Percentiles rank a stretch among this genome's conserved stretches.
Evolutionary conservation across 2,888 invertebrate species (phyloP).

Genomic region (Parnassius mnemosyne): DNA sequence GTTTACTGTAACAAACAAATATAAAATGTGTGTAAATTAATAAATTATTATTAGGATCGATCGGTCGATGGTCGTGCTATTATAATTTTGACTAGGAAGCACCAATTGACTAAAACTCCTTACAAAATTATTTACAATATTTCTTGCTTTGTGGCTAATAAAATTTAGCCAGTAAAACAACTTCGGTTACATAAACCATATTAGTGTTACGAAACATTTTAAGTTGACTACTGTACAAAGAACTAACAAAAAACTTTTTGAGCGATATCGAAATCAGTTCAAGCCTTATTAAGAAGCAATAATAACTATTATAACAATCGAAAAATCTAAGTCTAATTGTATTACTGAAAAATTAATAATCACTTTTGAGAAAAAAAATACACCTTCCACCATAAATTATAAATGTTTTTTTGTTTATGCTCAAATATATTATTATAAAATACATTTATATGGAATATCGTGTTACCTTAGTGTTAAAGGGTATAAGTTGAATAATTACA

Average conservation of each 20-base stretch:
- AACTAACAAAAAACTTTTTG: constrained; percentile 36
- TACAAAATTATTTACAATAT: constrained; percentile 55
- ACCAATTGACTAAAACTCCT: constrained; percentile 70
- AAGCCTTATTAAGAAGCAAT: constrained; percentile 26
- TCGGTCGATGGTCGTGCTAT: constrained; percentile 52
- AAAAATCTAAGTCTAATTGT: not conserved
- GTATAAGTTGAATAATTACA: constrained; percentile 6
- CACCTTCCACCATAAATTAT: not conserved
- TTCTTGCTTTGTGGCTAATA: constrained; percentile 54
- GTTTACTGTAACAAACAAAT: not conserved
- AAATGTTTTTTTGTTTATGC: not conserved
- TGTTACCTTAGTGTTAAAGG: constrained; percentile 6
- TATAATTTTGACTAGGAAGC: constrained; percentile 81
- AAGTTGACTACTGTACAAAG: constrained; percentile 24
- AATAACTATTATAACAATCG: not conserved
- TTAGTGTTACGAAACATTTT: constrained; percentile 28
- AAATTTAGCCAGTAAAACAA: constrained; percentile 65
- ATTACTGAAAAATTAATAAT: too few relatives aligned
- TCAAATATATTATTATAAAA: not conserved
- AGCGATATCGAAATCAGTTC: constrained; percentile 34
- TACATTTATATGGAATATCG: constrained; percentile 2
- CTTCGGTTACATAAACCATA: constrained; percentile 40
- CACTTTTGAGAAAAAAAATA: too few relatives aligned
- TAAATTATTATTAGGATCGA: constrained; percentile 8
- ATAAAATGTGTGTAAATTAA: not conserved